A percentile compares a stretch with the other conserved stretches of the same genome.
phyloP scores from a whole-genome alignment of 2,888 invertebrate species.

The Pachymerium ferrugineum region DNA sequence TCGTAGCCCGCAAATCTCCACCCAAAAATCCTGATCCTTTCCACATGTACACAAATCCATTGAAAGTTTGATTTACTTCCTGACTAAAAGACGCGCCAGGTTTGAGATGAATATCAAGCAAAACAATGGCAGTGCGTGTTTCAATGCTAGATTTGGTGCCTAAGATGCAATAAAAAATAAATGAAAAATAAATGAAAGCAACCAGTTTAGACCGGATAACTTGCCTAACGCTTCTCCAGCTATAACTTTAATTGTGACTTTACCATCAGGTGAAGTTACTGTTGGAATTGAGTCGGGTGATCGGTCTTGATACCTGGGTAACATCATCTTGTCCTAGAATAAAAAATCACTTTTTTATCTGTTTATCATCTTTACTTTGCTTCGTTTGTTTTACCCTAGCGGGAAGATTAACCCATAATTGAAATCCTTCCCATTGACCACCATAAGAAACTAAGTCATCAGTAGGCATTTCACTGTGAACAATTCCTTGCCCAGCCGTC shows the following conservation, averaged over 20 bases:
- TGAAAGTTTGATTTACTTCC: slow-evolving; percentile 38
- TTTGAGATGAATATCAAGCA: slow-evolving; percentile 40
- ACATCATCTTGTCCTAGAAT: slow-evolving; percentile 40
- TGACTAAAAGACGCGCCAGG: slow-evolving; percentile 39
- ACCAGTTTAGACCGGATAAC: not conserved
- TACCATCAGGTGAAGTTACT: slow-evolving; percentile 38
- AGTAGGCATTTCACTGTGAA: slow-evolving; percentile 44
- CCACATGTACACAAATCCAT: slow-evolving; percentile 42
- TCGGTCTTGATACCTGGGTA: slow-evolving; percentile 41
- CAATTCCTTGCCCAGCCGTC: slow-evolving; percentile 44
- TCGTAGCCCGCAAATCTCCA: slow-evolving; percentile 34
- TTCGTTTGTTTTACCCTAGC: slow-evolving; percentile 38
- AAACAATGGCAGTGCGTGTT: slow-evolving; percentile 40
- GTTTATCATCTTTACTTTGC: not conserved
- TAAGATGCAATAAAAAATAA: slow-evolving; percentile 20
- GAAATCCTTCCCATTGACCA: slow-evolving; percentile 42
- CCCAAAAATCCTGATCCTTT: slow-evolving; percentile 40
- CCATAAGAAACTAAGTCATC: slow-evolving; percentile 38
- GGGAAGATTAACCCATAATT: slow-evolving; percentile 43
- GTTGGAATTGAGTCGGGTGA: slow-evolving; percentile 41
- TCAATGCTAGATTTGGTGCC: slow-evolving; percentile 40
- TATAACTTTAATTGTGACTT: slow-evolving; percentile 41
- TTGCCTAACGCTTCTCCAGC: slow-evolving; percentile 41
- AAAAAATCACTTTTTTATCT: not conserved
- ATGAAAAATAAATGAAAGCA: not conserved